A percentile compares a stretch with the other conserved stretches of the same genome.
Evolutionary conservation across 2,797 vertebrate species (phyloP).

Genomic region (Microcaecilia unicolor): DNA sequence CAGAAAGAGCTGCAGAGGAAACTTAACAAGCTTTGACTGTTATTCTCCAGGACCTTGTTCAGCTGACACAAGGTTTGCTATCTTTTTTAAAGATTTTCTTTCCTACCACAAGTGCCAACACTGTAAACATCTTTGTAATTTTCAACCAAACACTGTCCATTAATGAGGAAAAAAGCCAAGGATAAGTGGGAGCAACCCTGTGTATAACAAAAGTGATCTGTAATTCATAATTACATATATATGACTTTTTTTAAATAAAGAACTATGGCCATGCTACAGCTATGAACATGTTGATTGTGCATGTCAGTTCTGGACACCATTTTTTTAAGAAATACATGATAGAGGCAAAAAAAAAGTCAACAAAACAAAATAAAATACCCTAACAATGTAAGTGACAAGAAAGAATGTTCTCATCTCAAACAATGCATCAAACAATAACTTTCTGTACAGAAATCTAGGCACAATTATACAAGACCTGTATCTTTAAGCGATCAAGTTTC

Average conservation of each 20-base stretch:
- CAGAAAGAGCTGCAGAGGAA: conserved; percentile 19
- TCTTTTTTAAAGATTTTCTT: conserved; percentile 4
- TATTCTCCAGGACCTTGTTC: conserved; percentile 20
- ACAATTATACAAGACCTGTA: conserved; percentile 86
- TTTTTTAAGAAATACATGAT: conserved; percentile 40
- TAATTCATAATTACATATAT: conserved; percentile 31
- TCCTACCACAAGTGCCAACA: conserved; percentile 43
- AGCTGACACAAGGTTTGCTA: conserved; percentile 24
- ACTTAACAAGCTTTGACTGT: conserved; percentile 15
- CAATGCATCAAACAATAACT: conserved; percentile 57
- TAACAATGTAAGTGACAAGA: conserved; percentile 57
- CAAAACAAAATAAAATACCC: conserved; percentile 50
- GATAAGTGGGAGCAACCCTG: conserved; percentile 37
- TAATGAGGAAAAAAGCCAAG: conserved; percentile 32
- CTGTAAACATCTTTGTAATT: conserved; percentile 42
- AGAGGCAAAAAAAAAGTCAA: conserved; percentile 56
- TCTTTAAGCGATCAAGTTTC: conserved; percentile 75
- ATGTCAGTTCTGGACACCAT: conserved; percentile 42
- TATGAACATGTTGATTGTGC: conserved; percentile 48
- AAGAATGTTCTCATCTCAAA: conserved; percentile 67
- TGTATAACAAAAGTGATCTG: conserved; percentile 25
- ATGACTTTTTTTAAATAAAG: conserved; percentile 36
- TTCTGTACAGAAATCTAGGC: conserved; percentile 87
- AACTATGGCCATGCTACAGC: conserved; percentile 48
- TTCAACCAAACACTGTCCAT: conserved; percentile 32